Evolutionary conservation across 30 jellyfish, hydroid and myxozoan genomes (phyloP).

Genomic region (Aurelia sp.): DNA sequence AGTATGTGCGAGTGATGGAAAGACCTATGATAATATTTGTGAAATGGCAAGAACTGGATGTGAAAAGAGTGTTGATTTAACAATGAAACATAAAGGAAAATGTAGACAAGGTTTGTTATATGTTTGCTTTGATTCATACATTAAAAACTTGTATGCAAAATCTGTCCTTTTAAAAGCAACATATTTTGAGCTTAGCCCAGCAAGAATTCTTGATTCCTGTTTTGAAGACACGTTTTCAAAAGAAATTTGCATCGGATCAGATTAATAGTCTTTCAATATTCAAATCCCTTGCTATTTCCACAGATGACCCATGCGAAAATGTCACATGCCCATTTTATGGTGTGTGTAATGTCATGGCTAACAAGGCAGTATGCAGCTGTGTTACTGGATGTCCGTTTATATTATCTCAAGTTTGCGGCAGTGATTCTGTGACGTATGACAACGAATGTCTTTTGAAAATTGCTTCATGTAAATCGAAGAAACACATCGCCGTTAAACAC

Average conservation of each 20-base stretch:
- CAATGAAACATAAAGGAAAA: slow-evolving; percentile 23
- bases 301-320: too few species aligned
- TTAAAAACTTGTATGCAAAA: too few species aligned
- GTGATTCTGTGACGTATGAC: slow-evolving; percentile 31
- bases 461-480: slow-evolving; percentile 3
- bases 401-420: slow-evolving; percentile 36
- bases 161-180: too few species aligned
- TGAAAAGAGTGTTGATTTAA: background rate
- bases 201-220: too few species aligned
- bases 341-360: background rate
- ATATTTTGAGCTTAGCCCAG: too few species aligned
- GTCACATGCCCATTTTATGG: too few species aligned
- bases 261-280: too few species aligned
- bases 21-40: slow-evolving; percentile 53
- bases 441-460: slow-evolving; percentile 27
- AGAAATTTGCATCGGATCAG: too few species aligned
- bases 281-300: too few species aligned
- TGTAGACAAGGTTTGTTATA: background rate
- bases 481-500: background rate
- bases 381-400: slow-evolving; percentile 10
- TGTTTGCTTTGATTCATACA: too few species aligned
- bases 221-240: too few species aligned
- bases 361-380: slow-evolving; percentile 19
- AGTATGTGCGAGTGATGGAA: slow-evolving; percentile 65
- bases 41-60: slow-evolving; percentile 45